These are phyloP conservation scores for Microcebus ravelobensis DNA, from an alignment of 2,113 vertebrate species.

Conservation along the genomic window DNA sequence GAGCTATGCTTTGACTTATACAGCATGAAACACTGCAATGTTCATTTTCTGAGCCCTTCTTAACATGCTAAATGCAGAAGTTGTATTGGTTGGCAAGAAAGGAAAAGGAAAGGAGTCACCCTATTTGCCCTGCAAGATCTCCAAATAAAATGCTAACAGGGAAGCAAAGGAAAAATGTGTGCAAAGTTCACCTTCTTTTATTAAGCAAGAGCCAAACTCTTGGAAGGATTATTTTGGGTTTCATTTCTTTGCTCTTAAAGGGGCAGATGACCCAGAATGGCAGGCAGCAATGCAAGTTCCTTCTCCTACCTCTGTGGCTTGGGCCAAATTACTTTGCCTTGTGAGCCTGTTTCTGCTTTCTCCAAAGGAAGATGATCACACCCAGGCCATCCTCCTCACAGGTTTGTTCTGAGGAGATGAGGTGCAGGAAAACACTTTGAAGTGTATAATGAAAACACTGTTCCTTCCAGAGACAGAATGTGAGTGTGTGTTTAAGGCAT, in stretches of 20 bases:
- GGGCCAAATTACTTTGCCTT: not conserved
- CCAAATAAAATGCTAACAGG: constrained; percentile 30
- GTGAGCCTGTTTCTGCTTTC: not conserved
- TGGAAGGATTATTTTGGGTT: constrained; percentile 32
- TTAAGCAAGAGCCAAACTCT: constrained; percentile 33
- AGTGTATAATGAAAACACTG: constrained; percentile 51
- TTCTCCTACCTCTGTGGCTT: not conserved
- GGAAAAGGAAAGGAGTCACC: constrained; percentile 17
- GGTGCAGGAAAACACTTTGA: constrained; percentile 55
- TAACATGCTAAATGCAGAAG: constrained; percentile 8
- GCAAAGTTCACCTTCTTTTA: constrained; percentile 11
- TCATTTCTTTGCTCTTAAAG: constrained; percentile 7
- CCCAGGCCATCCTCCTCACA: not conserved
- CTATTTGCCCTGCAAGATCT: not conserved
- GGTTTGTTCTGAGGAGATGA: not conserved
- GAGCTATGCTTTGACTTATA: not conserved
- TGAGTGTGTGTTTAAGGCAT: constrained; percentile 10
- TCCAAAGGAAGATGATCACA: constrained; percentile 2
- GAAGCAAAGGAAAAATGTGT: not conserved
- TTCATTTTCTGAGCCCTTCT: constrained; percentile 30
- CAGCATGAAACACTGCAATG: accelerated
- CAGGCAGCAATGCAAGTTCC: not conserved
- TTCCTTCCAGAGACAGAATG: not conserved
- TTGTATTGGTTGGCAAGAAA: not conserved
- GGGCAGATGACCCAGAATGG: not conserved